Evolutionary conservation across 2,888 invertebrate genomes (phyloP), one percentile per base, ranked within the genome.

Genomic region (Caenorhabditis auriculariae): DNA sequence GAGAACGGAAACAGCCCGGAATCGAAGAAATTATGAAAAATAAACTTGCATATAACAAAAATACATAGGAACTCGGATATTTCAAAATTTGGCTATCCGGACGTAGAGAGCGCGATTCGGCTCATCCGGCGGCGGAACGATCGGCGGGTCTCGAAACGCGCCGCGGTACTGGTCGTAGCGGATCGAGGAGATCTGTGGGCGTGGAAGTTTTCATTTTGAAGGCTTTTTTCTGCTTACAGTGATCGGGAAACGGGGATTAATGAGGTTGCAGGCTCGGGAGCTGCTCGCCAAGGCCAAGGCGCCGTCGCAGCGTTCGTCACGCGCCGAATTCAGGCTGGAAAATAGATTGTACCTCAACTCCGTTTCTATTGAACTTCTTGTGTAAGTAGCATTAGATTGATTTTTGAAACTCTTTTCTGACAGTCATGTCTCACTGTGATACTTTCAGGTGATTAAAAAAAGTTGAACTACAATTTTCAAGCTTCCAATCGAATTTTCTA

Each of bases 81-180:
- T 12, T 32, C 35, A 32, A 32, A 56, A 38, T 29, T 35, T 42
- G 12, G 56, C 42, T 5, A 69, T 42, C 50, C 63, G 57, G 12
- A 65, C 66, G 49, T 56, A 52, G 12, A 69, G 52, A 37, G 54
- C 35, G 23, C 49, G 44, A 27, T 65, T 56, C 19, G 54, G 28
- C 35, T 55, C 54, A 29, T 50, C 38, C 24, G 38, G 19, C 21
- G 42, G 37, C 59, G 55, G 49, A 21, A 62, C 62, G 19, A 70
- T 70, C 23, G 70, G 70, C 2, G 70, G 70, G 15, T 56, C 39
- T 2, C 52, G 54, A 39, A 65, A 66, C 23, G 49, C 45, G 29
- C 70, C 70, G 42, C 60, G 62, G 61, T 61, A 70, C 9, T 52
- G 45, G 37, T 54, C 51, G 52, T 70, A 70, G 7, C 56, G 54